Conservation (phyloP, 2,888 invertebrate genomes). For the Smittia sp. region DNA sequence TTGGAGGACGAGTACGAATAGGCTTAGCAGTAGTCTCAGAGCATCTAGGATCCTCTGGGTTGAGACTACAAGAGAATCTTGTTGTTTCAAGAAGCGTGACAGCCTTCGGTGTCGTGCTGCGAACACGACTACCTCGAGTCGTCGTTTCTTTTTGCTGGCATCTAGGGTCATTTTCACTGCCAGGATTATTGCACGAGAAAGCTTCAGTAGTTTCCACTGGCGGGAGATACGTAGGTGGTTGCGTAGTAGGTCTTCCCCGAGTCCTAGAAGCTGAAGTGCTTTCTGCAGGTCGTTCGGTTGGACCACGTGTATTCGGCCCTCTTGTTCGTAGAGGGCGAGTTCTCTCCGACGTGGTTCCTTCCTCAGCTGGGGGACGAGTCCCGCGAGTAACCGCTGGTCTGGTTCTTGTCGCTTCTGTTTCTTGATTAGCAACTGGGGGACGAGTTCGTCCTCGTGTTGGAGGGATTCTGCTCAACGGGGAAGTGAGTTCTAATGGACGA, state of each 20-base stretch:
- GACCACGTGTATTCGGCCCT: neutral
- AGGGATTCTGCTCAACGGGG: neutral
- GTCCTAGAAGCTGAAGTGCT: conserved; percentile 44
- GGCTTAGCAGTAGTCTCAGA: conserved; percentile 47
- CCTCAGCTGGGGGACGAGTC: neutral
- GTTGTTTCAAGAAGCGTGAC: conserved; percentile 44
- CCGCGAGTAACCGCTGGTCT: conserved; percentile 4
- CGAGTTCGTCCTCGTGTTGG: conserved; percentile 41
- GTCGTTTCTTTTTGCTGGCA: conserved; percentile 49
- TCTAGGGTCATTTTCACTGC: conserved; percentile 46
- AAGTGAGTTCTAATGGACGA: neutral
- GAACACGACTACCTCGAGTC: too few species aligned
- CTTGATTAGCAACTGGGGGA: conserved; percentile 31
- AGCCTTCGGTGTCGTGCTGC: conserved; percentile 43
- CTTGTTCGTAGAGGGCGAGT: conserved; percentile 9
- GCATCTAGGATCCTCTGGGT: conserved; percentile 50
- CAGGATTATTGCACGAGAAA: conserved; percentile 45
- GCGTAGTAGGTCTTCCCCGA: conserved; percentile 46
- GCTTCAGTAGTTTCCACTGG: conserved; percentile 42
- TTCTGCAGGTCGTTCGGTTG: neutral
- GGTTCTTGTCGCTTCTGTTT: conserved; percentile 42
- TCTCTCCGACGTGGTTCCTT: neutral
- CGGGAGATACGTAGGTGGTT: conserved; percentile 43
- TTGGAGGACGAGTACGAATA: conserved; percentile 42
- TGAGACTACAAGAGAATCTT: conserved; percentile 44